Evolutionary conservation across 2,797 vertebrate genomes (phyloP).

Genomic region (Lepilemur ruficaudatus): DNA sequence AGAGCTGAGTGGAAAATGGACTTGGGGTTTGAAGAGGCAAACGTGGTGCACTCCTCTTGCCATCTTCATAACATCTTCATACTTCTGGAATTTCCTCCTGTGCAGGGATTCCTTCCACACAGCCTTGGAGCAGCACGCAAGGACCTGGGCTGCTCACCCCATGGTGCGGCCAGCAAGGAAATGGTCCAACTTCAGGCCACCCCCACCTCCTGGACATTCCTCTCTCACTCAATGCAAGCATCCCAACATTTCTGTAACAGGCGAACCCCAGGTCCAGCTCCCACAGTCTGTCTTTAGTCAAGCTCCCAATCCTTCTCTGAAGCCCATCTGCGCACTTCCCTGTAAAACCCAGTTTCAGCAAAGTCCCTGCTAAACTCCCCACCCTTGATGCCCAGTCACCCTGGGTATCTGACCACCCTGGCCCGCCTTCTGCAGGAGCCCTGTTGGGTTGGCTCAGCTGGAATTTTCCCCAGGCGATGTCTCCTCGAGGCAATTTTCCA

Average conservation of each 20-base stretch:
- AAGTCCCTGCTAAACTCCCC: background rate
- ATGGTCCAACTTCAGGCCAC: accelerated
- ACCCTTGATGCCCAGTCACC: no score
- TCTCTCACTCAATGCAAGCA: background rate
- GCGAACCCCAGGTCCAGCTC: no score
- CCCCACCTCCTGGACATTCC: accelerated
- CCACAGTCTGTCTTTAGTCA: background rate
- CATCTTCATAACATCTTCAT: accelerated
- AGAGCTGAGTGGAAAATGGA: background rate
- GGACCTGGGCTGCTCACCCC: no score
- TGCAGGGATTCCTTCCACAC: background rate
- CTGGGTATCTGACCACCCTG: background rate
- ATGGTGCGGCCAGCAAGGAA: background rate
- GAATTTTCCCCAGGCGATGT: background rate
- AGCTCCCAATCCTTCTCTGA: background rate
- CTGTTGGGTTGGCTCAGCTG: background rate
- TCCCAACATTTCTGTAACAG: background rate
- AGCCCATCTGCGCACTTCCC: background rate
- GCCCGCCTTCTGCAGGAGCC: background rate
- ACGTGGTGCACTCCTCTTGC: background rate
- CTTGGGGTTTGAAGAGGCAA: background rate
- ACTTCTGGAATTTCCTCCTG: background rate
- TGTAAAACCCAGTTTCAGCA: background rate
- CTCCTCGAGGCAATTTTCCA: background rate
- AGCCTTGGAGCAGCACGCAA: background rate